Percentiles rank a stretch among this genome's conserved stretches.
Conservation (phyloP, 2,797 vertebrate species). For the Rhynchonycteris naso region DNA sequence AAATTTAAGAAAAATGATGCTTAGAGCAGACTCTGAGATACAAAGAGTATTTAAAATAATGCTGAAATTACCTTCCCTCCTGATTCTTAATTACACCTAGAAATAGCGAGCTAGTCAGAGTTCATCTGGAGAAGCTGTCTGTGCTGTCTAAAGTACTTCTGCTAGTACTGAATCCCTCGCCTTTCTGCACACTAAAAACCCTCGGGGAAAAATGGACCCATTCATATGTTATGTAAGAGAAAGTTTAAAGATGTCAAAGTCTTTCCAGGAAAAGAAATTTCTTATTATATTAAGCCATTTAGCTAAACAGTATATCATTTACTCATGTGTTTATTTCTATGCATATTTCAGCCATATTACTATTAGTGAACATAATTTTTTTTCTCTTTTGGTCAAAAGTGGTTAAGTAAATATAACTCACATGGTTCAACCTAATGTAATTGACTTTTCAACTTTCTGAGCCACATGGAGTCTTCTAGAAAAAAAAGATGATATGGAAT, state of each 20-base stretch:
- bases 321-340: background rate
- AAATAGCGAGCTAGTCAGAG: background rate
- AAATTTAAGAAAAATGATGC: constrained; percentile 47
- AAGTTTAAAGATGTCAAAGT: background rate
- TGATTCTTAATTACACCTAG: background rate
- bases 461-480: background rate
- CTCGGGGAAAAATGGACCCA: background rate
- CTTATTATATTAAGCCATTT: background rate
- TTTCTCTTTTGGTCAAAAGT: background rate
- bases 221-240: background rate
- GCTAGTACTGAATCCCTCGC: background rate
- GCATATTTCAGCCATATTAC: background rate
- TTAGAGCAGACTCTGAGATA: background rate
- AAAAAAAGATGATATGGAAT: background rate
- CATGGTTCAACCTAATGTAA: background rate
- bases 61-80: background rate
- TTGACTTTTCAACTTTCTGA: background rate
- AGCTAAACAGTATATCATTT: background rate
- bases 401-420: background rate
- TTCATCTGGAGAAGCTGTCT: background rate
- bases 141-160: background rate
- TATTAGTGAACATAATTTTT: background rate
- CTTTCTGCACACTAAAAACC: background rate
- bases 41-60: background rate
- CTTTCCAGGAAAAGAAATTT: background rate